Evolutionary conservation across 2,797 vertebrate species (phyloP), one percentile per base, ranked within the genome.

Genomic region (Mus caroli): DNA sequence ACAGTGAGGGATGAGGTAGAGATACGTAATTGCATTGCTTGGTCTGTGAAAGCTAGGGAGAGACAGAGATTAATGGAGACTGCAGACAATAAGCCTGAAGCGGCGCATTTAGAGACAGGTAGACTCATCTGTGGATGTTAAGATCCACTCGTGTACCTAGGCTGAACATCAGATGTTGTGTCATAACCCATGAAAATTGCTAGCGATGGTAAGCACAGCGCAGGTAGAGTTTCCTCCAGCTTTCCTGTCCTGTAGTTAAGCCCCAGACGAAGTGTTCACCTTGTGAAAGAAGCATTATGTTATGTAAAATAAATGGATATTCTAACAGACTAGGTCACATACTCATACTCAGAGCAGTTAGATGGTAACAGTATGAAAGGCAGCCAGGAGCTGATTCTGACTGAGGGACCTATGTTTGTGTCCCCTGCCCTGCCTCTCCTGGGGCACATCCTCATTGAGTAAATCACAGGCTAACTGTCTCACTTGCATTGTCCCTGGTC

Each of bases 51-150:
- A 92, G 75, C 56, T 37, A 56, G 46, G n/a, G 80, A 87, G 31
- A 90, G 34, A 79, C 28, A 26, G 71, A 88, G 52, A 77, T 73
- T 64, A 91, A 89, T 86, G 31, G 54, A 56, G 40, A 37, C 73
- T 43, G 3, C n/a, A 91, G 43, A 92, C 43, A 95, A 11, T 79
- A 92, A 64, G 19, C 60, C 43, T 71, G 19, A 78, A 80, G 40
- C 69, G 10, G 54, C 89, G 13, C 79, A 77, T 95, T 78, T 71
- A 83, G 89, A 84, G 67, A 94, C 73, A 88, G 67, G 73, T 86
- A 31, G 37, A 46, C 0, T 67, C 52, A 28, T 54, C 12, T 34
- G 0, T n/a, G 12, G 9, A 9, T 77, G 13, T 87, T 64, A 83
- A 86, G 71, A 58, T 64, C 43, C 14, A 71, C 56, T 83, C 24